phyloP scores from a whole-genome alignment of 2,797 vertebrate genomes.

The Poecile montanus region DNA sequence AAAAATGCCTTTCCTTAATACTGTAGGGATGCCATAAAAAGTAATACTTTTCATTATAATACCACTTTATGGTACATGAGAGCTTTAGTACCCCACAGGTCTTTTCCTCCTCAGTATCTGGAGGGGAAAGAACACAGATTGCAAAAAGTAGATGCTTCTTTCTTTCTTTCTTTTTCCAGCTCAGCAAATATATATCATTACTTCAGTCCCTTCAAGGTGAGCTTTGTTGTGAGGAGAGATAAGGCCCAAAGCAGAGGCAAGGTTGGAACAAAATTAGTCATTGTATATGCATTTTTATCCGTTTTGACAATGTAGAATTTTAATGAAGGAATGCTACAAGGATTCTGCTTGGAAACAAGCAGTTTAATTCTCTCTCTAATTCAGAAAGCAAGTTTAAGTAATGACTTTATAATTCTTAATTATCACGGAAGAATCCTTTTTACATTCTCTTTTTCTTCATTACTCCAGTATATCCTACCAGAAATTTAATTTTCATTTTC shows the following conservation, averaged over 20 bases:
- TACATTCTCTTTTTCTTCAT: constrained; percentile 11
- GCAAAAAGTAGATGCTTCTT: neutral
- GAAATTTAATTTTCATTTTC: constrained; percentile 68
- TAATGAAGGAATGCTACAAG: constrained; percentile 57
- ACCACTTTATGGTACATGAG: constrained; percentile 19
- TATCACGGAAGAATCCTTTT: constrained; percentile 17
- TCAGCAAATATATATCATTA: constrained; percentile 29
- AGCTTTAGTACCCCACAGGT: constrained; percentile 20
- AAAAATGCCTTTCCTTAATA: constrained; percentile 50
- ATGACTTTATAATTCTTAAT: constrained; percentile 71
- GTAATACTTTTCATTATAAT: constrained; percentile 57
- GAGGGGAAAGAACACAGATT: constrained; percentile 15
- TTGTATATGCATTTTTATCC: neutral
- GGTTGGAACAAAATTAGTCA: neutral
- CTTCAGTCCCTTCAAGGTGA: constrained; percentile 33
- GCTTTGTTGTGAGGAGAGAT: constrained; percentile 42
- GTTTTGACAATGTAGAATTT: constrained; percentile 23
- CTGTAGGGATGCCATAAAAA: constrained; percentile 40
- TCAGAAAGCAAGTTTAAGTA: constrained; percentile 60
- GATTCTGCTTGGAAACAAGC: constrained; percentile 45
- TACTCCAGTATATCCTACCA: constrained; percentile 43
- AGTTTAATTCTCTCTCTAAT: constrained; percentile 44
- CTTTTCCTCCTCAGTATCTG: constrained; percentile 23
- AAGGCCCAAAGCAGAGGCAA: constrained; percentile 18
- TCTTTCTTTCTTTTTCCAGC: constrained; percentile 24